A percentile compares a stretch with the other conserved stretches of the same genome.
These are phyloP conservation scores for Pterocles gutturalis DNA, from an alignment of 2,113 vertebrate genomes.

Conservation along the genomic window DNA sequence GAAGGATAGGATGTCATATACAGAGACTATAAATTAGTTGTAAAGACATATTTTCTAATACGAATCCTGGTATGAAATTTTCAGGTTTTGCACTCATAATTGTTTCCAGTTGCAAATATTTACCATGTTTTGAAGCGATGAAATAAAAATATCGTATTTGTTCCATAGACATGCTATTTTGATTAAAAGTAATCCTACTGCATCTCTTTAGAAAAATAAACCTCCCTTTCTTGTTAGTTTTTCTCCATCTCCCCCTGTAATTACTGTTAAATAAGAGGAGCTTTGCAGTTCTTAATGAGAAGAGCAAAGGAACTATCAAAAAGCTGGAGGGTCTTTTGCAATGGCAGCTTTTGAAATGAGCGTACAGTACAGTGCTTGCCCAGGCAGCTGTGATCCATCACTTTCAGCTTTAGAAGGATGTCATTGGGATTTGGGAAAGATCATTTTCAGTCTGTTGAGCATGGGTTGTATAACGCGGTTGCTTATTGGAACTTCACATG, in stretches of 20 bases:
- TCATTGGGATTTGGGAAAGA: conserved; percentile 14
- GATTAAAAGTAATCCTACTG: neutral
- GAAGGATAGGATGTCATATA: neutral
- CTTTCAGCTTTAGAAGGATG: neutral
- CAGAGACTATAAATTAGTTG: neutral
- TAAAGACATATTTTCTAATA: neutral
- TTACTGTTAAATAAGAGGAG: neutral
- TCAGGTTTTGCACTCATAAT: neutral
- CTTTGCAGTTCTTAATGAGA: neutral
- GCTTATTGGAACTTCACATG: neutral
- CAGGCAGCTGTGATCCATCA: conserved; percentile 20
- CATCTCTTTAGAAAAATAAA: neutral
- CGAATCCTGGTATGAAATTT: neutral
- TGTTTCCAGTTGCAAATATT: neutral
- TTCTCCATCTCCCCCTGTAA: neutral
- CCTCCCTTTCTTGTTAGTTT: neutral
- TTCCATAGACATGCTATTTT: neutral
- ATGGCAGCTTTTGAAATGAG: neutral
- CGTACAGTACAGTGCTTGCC: neutral
- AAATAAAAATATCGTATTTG: neutral
- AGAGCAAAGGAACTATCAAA: neutral
- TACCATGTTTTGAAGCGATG: neutral
- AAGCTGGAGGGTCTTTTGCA: conserved; percentile 1
- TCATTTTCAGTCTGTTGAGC: conserved; percentile 14
- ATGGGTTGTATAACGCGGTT: neutral